Evolutionary conservation across 2,113 vertebrate genomes (phyloP), one percentile per base, ranked within the genome.

Genomic region (Argyrosomus japonicus): DNA sequence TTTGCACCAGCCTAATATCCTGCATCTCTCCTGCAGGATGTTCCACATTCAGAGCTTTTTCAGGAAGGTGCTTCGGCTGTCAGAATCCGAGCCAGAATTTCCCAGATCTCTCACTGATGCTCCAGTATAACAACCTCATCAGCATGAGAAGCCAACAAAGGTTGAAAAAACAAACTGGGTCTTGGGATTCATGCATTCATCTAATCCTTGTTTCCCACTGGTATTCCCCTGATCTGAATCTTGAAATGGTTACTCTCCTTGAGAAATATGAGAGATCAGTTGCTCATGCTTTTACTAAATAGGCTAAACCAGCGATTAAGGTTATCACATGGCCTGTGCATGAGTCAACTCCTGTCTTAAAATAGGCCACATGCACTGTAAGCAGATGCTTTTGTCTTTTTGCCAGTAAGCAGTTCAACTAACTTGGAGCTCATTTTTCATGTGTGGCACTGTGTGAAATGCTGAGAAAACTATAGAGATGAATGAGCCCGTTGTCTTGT

Each of bases 291-390:
- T 73, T 79, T 14, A 47, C n/a, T 64, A 81, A 86, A 90, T 13
- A 87, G 75, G 56, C 50, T 78, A 79, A 87, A 87, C 3, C 45
- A 18, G 65, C 64, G 78, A 90, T 83, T 73, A 86, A 73, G 65
- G 65, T 77, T 79, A 77, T 86, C 83, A 61, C 67, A 81, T 70
- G 53, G 58, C 40, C 12, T n/a, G 0, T 48, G 60, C 43, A 76
- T 73, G 75, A 88, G 79, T 86, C 83, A 91, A 17, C 54, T 19
- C 23, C 27, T 9, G 21, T 75, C 58, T 90, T 75, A 68, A 89
- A 89, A 80, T 70, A 89, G 53, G 78, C 79, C 89, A 73, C 50
- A 62, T 53, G 58, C 32, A 65, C 17, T 15, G 50, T 19, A 50
- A 79, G 78, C 60, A 71, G 62, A 56, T 75, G 77, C 71, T 85